These are phyloP conservation scores for Clunio marinus DNA, from an alignment of 2,888 invertebrate genomes.

Conservation along the genomic window DNA sequence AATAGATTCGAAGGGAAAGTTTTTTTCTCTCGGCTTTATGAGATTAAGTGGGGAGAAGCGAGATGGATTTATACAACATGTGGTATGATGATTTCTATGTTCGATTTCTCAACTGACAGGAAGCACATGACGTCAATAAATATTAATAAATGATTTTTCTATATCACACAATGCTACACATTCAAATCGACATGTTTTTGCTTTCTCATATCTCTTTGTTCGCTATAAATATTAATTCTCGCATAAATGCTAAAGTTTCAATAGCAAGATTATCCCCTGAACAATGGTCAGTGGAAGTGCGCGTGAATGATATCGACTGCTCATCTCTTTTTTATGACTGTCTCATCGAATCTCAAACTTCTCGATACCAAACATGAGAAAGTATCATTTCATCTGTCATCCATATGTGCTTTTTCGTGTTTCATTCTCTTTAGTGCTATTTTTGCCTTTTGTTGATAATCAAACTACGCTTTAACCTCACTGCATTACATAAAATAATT, in stretches of 20 bases:
- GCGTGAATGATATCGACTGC: not conserved
- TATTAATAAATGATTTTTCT: constrained; percentile 35
- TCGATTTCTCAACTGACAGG: constrained; percentile 17
- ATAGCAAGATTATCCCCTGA: not conserved
- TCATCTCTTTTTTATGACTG: not conserved
- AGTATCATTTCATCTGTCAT: not conserved
- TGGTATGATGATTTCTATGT: not conserved
- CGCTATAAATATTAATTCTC: constrained; percentile 29
- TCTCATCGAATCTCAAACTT: not conserved
- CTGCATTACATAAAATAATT: not conserved
- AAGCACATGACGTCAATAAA: constrained; percentile 32
- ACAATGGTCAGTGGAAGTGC: not conserved
- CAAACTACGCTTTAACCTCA: not conserved
- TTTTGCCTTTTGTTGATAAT: not conserved
- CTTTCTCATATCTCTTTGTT: not conserved
- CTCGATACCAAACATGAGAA: not conserved
- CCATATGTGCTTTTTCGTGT: constrained; percentile 3
- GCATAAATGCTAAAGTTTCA: not conserved
- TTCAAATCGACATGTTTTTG: not conserved
- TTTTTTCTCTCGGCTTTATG: no score
- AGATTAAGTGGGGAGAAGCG: not conserved
- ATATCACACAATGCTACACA: not conserved
- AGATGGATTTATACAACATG: not conserved
- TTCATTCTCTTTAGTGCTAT: not conserved
- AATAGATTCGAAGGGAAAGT: not conserved